phyloP scores from a whole-genome alignment of 2,888 invertebrate species.

The Fissipunctia ypsillon region DNA sequence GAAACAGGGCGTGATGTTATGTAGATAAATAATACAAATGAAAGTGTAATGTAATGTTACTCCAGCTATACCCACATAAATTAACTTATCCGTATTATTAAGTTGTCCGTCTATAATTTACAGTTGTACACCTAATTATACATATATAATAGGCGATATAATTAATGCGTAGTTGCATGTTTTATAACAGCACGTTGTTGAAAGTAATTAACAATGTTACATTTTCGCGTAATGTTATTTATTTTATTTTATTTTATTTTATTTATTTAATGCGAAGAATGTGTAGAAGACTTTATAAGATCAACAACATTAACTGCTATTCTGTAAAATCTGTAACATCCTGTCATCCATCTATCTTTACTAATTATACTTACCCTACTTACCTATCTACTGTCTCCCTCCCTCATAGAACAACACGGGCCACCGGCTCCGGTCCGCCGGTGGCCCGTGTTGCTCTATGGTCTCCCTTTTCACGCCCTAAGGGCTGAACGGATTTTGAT shows the following conservation, averaged over 20 bases:
- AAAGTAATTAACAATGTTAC: constrained; percentile 50
- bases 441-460: no score
- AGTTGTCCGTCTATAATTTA: constrained; percentile 41
- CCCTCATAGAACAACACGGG: no score
- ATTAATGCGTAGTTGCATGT: constrained; percentile 28
- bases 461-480: no score
- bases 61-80: background rate
- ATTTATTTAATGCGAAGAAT: constrained; percentile 26
- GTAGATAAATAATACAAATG: constrained; percentile 5
- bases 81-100: constrained; percentile 33
- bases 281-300: background rate
- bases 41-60: background rate
- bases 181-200: constrained; percentile 31
- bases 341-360: no score
- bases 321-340: background rate
- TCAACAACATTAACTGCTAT: background rate
- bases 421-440: no score
- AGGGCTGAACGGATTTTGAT: no score
- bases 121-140: constrained; percentile 37
- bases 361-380: no score
- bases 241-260: no score
- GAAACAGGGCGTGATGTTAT: no score
- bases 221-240: constrained; percentile 41
- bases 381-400: no score
- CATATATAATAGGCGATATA: constrained; percentile 20